Evolutionary conservation across 2,888 invertebrate species (phyloP), one percentile per base, ranked within the genome.

Genomic region (Chouioia cunea): DNA sequence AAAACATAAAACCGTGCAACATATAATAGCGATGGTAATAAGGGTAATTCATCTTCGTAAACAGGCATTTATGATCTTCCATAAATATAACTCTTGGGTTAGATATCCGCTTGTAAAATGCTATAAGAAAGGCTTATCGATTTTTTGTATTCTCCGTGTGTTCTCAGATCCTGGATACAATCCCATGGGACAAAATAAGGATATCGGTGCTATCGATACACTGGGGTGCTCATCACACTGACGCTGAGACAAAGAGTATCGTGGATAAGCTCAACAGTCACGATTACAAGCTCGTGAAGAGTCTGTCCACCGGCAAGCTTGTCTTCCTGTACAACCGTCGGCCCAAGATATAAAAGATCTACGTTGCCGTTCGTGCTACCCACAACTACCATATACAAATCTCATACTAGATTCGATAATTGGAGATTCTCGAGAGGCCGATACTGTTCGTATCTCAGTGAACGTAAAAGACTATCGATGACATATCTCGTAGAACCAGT

Each of bases 191-290:
- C 43, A 77, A 79, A 58, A 80, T 83, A 65, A 79, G 81, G 70
- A 83, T 85, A 80, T 81, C 81, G 16, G 78, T 82, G 18, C 69
- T 85, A 57, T 82, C 84, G 62, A 83, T 85, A 44, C 82, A 85
- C 23, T 84, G 84, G 82, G 82, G 80, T 52, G 74, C 79, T 15
- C 81, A 83, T 57, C 83, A 82, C 43, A 84, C 76, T 65, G 83
- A 83, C 53, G 68, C 75, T 14, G 84, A 85, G 60, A 83, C 79
- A n/a, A 81, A 79, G 65, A 80, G 65, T 71, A 78, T 85, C 69
- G 78, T 83, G 52, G 79, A 81, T 20, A 85, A 83, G 65, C 78
- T 85, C 44, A 74, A 71, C 16, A 76, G 75, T 22, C 80, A 78
- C 72, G 76, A 81, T 71, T 85, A 84, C 76, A 81, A 82, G 57